phyloP scores from a whole-genome alignment of 2,888 invertebrate genomes.

The Tolmerus cingulatus region DNA sequence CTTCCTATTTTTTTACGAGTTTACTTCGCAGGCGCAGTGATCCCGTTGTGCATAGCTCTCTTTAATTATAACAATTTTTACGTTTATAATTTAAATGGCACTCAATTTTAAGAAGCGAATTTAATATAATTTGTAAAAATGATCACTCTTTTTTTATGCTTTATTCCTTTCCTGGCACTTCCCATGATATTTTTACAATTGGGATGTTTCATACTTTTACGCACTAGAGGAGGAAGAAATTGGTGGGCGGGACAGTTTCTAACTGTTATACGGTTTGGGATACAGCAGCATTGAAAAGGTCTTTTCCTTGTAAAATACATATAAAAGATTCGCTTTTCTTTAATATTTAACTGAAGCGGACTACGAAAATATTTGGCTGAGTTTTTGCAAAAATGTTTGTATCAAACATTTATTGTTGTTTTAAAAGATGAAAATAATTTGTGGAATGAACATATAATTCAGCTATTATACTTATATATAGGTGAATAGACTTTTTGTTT shows the following conservation, averaged over 20 bases:
- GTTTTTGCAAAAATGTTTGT: too few relatives aligned
- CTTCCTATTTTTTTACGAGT: neutral
- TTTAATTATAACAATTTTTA: conserved; percentile 29
- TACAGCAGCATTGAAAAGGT: neutral
- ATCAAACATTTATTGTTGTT: too few relatives aligned
- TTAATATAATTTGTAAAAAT: conserved; percentile 33
- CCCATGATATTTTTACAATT: neutral
- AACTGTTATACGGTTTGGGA: neutral
- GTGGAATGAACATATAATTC: too few relatives aligned
- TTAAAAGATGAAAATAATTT: too few relatives aligned
- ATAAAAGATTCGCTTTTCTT: too few relatives aligned
- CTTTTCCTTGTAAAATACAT: neutral
- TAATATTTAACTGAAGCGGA: too few relatives aligned
- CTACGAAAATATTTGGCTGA: too few relatives aligned
- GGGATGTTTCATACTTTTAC: neutral
- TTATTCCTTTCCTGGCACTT: neutral
- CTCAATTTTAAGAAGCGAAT: conserved; percentile 19
- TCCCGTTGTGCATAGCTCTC: conserved; percentile 24
- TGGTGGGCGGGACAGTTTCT: neutral
- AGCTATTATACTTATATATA: too few relatives aligned
- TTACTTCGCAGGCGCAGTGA: neutral
- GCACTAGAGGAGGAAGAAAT: neutral
- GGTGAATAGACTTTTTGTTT: too few relatives aligned
- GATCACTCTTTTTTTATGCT: neutral
- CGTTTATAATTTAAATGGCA: conserved; percentile 26